Conservation (phyloP, 2,888 invertebrate species). For the Listrodromus nycthemerus region DNA sequence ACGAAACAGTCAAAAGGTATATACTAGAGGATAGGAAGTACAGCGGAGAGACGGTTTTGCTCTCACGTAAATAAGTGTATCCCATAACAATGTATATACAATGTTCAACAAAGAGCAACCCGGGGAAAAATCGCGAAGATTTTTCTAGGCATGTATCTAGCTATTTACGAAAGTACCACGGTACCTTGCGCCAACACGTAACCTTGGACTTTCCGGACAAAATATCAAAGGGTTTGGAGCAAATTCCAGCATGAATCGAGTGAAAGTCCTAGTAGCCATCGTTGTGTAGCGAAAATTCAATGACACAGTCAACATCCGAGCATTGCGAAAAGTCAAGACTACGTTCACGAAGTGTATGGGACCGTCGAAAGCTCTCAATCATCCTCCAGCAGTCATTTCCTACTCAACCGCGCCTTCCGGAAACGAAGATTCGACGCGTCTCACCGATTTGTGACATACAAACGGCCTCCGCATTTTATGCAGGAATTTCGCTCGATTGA, state of each 20-base stretch:
- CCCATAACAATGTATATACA: not conserved
- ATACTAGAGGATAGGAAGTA: not conserved
- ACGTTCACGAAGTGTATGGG: not conserved
- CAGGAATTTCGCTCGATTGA: slow-evolving; percentile 64
- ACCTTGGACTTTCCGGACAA: slow-evolving; percentile 12
- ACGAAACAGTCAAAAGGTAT: slow-evolving; percentile 8
- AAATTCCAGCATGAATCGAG: slow-evolving; percentile 31
- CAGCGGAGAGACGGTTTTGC: not conserved
- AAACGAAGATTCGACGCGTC: slow-evolving; percentile 48
- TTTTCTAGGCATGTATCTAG: slow-evolving; percentile 41
- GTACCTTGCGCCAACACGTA: slow-evolving; percentile 29
- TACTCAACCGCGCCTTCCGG: slow-evolving; percentile 41
- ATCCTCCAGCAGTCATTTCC: slow-evolving; percentile 46
- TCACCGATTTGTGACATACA: slow-evolving; percentile 50
- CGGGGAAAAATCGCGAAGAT: slow-evolving; percentile 7
- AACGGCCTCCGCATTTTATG: slow-evolving; percentile 52
- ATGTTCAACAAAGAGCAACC: slow-evolving; percentile 3
- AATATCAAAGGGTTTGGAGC: slow-evolving; percentile 1
- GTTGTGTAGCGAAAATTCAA: not conserved
- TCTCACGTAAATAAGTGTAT: slow-evolving; percentile 31
- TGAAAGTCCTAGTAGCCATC: not conserved
- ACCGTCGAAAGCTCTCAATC: slow-evolving; percentile 15
- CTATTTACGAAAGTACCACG: slow-evolving; percentile 34
- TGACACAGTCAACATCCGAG: not conserved
- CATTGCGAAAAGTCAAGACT: not conserved